A percentile compares a stretch with the other conserved stretches of the same genome.
Conservation (phyloP, 1,140 invertebrate species). For the Cecropterus lyciades region DNA sequence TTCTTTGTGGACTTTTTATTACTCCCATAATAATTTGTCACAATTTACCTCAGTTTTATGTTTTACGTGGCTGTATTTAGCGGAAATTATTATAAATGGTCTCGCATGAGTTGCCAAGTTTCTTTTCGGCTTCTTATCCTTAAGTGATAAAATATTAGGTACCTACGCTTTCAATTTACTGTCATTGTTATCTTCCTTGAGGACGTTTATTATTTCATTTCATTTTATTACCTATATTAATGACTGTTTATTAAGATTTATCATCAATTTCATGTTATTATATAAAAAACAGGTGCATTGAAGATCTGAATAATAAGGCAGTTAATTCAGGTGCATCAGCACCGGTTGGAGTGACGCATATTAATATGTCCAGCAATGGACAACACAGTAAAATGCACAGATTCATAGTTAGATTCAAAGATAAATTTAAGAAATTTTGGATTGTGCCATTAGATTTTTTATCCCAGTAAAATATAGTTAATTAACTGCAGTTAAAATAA, state of each 20-base stretch:
- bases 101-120: conserved; percentile 35
- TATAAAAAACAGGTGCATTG: no score
- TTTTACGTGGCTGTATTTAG: conserved; percentile 43
- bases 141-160: conserved; percentile 5
- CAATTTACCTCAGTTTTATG: conserved; percentile 55
- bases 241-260: no score
- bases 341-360: no score
- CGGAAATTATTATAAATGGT: conserved; percentile 59
- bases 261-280: no score
- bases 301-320: no score
- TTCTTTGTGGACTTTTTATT: conserved; percentile 2
- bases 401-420: no score
- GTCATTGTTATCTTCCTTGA: not conserved
- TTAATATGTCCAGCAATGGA: no score
- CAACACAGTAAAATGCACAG: no score
- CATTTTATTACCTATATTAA: not conserved
- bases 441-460: no score
- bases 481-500: not conserved
- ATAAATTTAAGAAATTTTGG: no score
- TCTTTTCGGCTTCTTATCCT: conserved; percentile 24
- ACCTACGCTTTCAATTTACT: not conserved
- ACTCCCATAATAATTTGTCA: conserved; percentile 59
- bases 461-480: no score
- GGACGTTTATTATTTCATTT: not conserved
- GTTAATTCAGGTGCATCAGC: no score